phyloP scores from a whole-genome alignment of 1,140 invertebrate species.

The Meloidogyne chitwoodi region DNA sequence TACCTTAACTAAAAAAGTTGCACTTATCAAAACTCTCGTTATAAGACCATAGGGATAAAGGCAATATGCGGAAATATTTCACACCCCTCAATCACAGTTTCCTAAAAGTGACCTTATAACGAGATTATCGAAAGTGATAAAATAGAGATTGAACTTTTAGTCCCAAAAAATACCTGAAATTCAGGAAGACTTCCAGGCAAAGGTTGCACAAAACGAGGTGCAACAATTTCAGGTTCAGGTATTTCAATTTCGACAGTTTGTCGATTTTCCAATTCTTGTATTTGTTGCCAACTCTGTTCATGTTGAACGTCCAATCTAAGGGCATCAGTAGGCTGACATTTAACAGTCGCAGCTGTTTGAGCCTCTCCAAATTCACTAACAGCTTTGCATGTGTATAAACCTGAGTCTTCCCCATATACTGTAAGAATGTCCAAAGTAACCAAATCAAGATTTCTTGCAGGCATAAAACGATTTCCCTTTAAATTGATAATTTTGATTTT shows the following conservation, averaged over 20 bases:
- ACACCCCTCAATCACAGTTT: too few species aligned
- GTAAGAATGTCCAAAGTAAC: constrained; percentile 89
- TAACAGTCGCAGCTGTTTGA: constrained; percentile 82
- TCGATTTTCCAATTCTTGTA: constrained; percentile 78
- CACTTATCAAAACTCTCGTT: too few species aligned
- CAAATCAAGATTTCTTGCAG: constrained; percentile 94
- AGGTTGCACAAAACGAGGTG: constrained; percentile 72
- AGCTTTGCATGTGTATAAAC: constrained; percentile 84
- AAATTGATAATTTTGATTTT: not conserved
- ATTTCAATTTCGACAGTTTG: constrained; percentile 67
- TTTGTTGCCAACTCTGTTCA: constrained; percentile 77
- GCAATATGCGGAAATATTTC: too few species aligned
- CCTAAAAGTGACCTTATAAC: too few species aligned
- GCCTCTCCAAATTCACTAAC: constrained; percentile 85
- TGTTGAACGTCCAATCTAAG: constrained; percentile 82
- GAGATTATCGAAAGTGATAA: too few species aligned
- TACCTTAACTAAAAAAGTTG: too few species aligned
- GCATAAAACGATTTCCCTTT: constrained; percentile 72
- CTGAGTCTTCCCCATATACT: constrained; percentile 91
- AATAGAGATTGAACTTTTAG: not conserved
- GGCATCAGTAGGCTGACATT: constrained; percentile 72
- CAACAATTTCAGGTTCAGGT: constrained; percentile 58
- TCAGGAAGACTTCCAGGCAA: constrained; percentile 38
- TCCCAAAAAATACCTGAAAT: constrained; percentile 20
- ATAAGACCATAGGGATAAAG: too few species aligned